A percentile compares a stretch with the other conserved stretches of the same genome.
phyloP scores from a whole-genome alignment of 2,113 vertebrate species.

The Lates calcarifer region DNA sequence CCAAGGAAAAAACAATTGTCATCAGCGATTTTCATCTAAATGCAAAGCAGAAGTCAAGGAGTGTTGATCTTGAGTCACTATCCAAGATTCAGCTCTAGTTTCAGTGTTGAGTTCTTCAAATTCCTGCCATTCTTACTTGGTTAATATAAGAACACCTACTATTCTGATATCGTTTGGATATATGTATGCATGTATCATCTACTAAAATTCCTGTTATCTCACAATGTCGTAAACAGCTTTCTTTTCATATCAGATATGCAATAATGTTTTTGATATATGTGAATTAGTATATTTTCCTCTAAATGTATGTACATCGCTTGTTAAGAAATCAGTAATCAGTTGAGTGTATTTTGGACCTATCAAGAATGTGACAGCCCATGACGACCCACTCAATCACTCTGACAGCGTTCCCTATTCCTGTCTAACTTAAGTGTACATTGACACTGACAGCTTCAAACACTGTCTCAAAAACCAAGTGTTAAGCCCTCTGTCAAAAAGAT shows the following conservation, averaged over 20 bases:
- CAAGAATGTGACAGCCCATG: constrained; percentile 3
- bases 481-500: constrained; percentile 38
- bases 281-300: neutral
- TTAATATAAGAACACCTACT: neutral
- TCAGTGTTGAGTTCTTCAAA: neutral
- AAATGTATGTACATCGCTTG: neutral
- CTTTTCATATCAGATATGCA: neutral
- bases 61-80: neutral
- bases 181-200: neutral
- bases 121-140: neutral
- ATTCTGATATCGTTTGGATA: neutral
- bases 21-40: constrained; percentile 33
- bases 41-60: constrained; percentile 33
- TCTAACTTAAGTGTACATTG: constrained; percentile 19
- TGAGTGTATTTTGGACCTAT: constrained; percentile 28
- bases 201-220: neutral
- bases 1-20: neutral
- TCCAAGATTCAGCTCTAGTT: neutral
- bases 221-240: neutral
- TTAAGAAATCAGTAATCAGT: constrained; percentile 9
- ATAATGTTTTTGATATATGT: neutral
- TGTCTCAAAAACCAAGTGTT: constrained; percentile 53
- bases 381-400: constrained; percentile 52
- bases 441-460: constrained; percentile 57
- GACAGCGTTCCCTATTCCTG: constrained; percentile 19